phyloP scores from a whole-genome alignment of 1,140 invertebrate genomes.

The Drosophila erecta region DNA sequence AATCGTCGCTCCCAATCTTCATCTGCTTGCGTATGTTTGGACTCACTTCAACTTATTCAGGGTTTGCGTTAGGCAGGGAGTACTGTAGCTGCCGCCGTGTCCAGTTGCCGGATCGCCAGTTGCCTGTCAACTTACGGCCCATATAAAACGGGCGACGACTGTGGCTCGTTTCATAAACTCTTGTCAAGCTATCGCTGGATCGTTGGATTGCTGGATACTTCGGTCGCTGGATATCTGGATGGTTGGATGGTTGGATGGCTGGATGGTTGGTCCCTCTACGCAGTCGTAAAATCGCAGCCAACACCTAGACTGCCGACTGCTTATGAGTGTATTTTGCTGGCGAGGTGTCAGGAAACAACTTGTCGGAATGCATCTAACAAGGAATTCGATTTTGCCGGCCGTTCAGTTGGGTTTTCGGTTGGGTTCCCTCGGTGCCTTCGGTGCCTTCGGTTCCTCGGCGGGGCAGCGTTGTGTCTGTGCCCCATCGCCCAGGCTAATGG shows the following conservation, averaged over 20 bases:
- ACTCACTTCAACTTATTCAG: too few species aligned
- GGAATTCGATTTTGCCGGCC: conserved; percentile 83
- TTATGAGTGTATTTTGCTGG: conserved; percentile 78
- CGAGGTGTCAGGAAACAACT: conserved; percentile 84
- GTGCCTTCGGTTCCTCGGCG: not conserved
- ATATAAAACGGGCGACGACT: conserved; percentile 66
- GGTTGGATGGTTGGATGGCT: conserved; percentile 29
- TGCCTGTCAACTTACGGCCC: conserved; percentile 71
- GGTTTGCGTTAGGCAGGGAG: not conserved
- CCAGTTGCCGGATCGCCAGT: conserved; percentile 38
- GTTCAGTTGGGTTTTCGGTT: conserved; percentile 49
- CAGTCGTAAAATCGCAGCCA: conserved; percentile 73
- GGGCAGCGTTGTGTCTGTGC: conserved; percentile 5
- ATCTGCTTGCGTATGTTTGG: too few species aligned
- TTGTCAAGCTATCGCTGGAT: conserved; percentile 73
- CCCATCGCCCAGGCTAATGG: conserved; percentile 72
- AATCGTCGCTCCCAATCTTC: too few species aligned
- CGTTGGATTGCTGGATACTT: conserved; percentile 29
- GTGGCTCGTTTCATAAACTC: conserved; percentile 82
- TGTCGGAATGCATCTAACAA: conserved; percentile 84
- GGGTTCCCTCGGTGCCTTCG: conserved; percentile 26
- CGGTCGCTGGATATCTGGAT: conserved; percentile 18
- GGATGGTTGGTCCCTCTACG: conserved; percentile 20
- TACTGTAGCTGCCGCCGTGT: conserved; percentile 20
- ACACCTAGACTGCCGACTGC: conserved; percentile 67